Evolutionary conservation across 2,113 vertebrate species (phyloP).

Genomic region (Dasypus novemcinctus): DNA sequence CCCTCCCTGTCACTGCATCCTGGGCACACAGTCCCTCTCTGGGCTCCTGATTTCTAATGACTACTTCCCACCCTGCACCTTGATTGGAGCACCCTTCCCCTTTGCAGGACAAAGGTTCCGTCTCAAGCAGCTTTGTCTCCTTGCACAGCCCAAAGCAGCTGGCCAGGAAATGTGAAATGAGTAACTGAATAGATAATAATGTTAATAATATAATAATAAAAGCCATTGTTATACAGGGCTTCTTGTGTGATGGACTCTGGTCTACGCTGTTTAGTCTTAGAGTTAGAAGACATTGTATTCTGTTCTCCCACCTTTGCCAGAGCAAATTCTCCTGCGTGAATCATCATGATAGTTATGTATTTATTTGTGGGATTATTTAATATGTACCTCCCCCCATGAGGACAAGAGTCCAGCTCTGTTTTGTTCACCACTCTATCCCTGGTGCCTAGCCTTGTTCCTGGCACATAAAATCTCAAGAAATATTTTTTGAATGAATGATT

Average conservation of each 20-base stretch:
- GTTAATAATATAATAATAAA: background rate
- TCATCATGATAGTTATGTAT: background rate
- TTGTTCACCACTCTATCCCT: background rate
- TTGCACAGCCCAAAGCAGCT: background rate
- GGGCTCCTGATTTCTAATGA: background rate
- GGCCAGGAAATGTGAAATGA: constrained; percentile 30
- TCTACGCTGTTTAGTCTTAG: background rate
- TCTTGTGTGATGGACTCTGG: background rate
- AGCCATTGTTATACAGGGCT: background rate
- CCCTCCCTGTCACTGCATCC: background rate
- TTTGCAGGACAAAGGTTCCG: background rate
- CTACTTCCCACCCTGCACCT: background rate
- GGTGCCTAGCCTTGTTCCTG: background rate
- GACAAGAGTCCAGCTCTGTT: background rate
- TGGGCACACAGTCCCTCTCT: background rate
- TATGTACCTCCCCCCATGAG: background rate
- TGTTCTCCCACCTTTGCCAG: background rate
- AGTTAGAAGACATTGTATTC: background rate
- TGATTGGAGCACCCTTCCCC: background rate
- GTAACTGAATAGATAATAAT: background rate
- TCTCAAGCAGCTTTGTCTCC: background rate
- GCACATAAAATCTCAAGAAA: background rate
- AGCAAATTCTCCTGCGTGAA: background rate
- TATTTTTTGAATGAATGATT: background rate
- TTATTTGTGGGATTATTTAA: constrained; percentile 43